phyloP scores from a whole-genome alignment of 2,888 invertebrate genomes.

The Sesia bembeciformis region DNA sequence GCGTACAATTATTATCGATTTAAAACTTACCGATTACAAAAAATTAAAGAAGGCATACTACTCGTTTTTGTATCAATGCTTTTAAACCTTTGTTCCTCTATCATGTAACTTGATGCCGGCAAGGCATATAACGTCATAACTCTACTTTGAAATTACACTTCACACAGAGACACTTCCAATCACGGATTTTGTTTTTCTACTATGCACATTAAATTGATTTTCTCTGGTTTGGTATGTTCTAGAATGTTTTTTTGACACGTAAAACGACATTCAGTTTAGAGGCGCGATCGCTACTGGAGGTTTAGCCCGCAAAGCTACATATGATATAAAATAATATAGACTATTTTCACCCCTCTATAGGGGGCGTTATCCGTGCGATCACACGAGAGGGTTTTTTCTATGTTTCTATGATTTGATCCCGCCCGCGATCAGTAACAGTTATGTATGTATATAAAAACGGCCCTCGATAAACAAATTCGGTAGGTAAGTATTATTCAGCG shows the following conservation, averaged over 20 bases:
- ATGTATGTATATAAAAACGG: too few relatives aligned
- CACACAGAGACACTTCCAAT: slow-evolving; percentile 36
- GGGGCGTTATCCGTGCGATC: slow-evolving; percentile 19
- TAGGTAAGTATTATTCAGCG: too few relatives aligned
- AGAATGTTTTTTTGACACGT: slow-evolving; percentile 22
- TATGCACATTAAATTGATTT: slow-evolving; percentile 35
- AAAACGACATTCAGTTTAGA: slow-evolving; percentile 60
- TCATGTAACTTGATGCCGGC: slow-evolving; percentile 63
- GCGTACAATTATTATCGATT: slow-evolving; percentile 20
- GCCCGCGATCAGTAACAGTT: too few relatives aligned
- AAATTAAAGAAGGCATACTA: slow-evolving; percentile 78
- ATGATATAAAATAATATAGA: slow-evolving; percentile 20
- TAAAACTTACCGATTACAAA: slow-evolving; percentile 76
- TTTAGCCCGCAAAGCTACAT: slow-evolving; percentile 34
- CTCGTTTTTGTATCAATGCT: slow-evolving; percentile 52
- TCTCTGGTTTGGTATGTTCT: slow-evolving; percentile 26
- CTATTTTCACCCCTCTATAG: slow-evolving; percentile 34
- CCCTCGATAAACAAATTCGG: too few relatives aligned
- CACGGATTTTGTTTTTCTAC: slow-evolving; percentile 41
- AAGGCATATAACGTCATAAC: slow-evolving; percentile 72
- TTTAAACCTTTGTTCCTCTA: slow-evolving; percentile 61
- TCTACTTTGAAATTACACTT: slow-evolving; percentile 54
- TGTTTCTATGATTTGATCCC: too few relatives aligned
- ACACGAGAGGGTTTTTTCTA: slow-evolving; percentile 26
- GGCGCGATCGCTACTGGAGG: slow-evolving; percentile 36